A percentile compares a stretch with the other conserved stretches of the same genome.
Evolutionary conservation across 2,797 vertebrate genomes (phyloP).

Genomic region (Naso thynnoides): DNA sequence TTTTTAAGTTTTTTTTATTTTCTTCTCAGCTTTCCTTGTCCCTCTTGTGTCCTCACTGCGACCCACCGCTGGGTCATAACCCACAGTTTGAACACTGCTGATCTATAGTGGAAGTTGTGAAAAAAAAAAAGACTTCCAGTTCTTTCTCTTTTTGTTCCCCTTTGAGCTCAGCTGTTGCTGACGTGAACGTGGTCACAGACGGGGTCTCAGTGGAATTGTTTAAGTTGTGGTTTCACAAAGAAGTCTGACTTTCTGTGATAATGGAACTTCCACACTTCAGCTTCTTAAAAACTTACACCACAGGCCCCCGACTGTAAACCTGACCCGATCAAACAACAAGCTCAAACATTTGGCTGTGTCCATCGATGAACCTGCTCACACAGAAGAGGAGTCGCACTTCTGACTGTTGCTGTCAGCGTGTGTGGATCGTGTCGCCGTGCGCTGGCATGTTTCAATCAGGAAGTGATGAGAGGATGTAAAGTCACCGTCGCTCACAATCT

Average conservation of each 20-base stretch:
- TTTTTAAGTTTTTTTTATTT: background rate
- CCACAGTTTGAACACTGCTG: background rate
- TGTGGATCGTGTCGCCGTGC: background rate
- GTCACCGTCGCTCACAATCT: background rate
- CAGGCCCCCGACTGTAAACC: no score
- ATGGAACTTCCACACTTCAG: background rate
- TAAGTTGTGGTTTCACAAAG: background rate
- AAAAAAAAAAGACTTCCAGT: conserved; percentile 3
- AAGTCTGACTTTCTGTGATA: background rate
- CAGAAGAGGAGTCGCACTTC: no score
- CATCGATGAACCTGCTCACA: no score
- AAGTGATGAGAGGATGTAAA: conserved; percentile 14
- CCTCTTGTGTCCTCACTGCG: background rate
- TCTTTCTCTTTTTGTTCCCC: conserved; percentile 12
- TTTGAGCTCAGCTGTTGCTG: conserved; percentile 7
- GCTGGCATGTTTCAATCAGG: background rate
- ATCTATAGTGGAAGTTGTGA: conserved; percentile 24
- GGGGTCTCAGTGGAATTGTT: background rate
- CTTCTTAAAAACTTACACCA: no score
- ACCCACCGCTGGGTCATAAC: background rate
- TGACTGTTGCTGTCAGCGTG: no score
- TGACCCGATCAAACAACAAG: no score
- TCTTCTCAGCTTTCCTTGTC: fast-evolving
- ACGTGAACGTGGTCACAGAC: background rate
- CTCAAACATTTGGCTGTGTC: no score